A percentile compares a stretch with the other conserved stretches of the same genome.
phyloP scores from a whole-genome alignment of 2,888 invertebrate species.

The Atethmia centrago region DNA sequence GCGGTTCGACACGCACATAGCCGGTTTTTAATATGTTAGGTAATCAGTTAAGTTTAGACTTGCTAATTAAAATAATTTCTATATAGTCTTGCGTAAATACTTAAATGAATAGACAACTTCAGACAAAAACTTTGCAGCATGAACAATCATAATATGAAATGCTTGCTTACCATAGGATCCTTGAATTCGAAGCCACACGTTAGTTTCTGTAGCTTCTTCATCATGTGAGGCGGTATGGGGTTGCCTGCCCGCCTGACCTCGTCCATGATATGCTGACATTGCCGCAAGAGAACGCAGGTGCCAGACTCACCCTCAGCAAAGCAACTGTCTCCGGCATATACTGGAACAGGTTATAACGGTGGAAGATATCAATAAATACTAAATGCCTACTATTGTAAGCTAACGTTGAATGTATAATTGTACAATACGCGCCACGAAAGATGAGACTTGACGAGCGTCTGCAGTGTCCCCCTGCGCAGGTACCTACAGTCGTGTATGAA shows the following conservation, averaged over 20 bases:
- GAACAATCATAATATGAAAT: neutral
- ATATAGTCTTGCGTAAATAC: neutral
- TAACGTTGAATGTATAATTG: neutral
- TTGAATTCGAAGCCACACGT: constrained; percentile 77
- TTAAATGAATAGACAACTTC: neutral
- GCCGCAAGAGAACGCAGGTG: constrained; percentile 70
- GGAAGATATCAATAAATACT: neutral
- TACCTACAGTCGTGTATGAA: too few relatives aligned
- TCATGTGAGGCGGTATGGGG: constrained; percentile 76
- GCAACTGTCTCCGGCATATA: constrained; percentile 72
- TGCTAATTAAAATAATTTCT: neutral
- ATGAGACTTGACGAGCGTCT: too few relatives aligned
- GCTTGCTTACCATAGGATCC: constrained; percentile 78
- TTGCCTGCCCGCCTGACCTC: constrained; percentile 76
- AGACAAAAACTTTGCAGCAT: neutral
- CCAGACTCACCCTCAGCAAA: constrained; percentile 63
- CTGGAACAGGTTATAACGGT: constrained; percentile 56
- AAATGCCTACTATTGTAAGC: neutral
- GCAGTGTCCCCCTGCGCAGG: too few relatives aligned
- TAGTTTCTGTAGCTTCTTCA: constrained; percentile 73
- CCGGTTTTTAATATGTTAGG: neutral
- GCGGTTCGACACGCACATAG: too few relatives aligned
- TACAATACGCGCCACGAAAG: too few relatives aligned
- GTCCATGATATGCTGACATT: constrained; percentile 72
- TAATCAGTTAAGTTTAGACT: neutral